A percentile compares a stretch with the other conserved stretches of the same genome.
Evolutionary conservation across 2,113 vertebrate genomes (phyloP).

Genomic region (Apistogramma diplotaenia): DNA sequence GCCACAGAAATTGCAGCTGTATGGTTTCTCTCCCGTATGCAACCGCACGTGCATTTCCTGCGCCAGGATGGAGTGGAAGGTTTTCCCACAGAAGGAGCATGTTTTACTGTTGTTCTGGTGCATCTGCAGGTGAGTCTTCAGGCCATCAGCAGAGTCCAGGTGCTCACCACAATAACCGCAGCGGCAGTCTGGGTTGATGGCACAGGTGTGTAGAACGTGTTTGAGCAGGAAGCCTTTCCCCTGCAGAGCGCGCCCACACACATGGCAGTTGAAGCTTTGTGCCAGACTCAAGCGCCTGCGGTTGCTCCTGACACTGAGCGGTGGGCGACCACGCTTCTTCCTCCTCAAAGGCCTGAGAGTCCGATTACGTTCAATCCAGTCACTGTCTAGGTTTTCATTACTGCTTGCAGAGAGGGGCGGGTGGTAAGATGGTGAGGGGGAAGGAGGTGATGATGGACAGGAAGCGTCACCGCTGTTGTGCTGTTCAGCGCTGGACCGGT

Average conservation of each 20-base stretch:
- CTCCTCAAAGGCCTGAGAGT: background rate
- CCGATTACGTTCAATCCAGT: background rate
- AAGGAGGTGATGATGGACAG: background rate
- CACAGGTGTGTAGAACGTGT: constrained; percentile 43
- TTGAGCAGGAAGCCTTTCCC: constrained; percentile 58
- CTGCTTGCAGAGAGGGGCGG: background rate
- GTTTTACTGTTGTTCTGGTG: constrained; percentile 47
- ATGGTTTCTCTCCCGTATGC: constrained; percentile 61
- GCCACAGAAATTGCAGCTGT: constrained; percentile 45
- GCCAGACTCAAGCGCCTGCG: background rate
- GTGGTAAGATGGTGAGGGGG: background rate
- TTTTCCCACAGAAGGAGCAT: constrained; percentile 51
- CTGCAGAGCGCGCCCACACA: constrained; percentile 35
- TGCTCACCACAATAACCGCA: constrained; percentile 49
- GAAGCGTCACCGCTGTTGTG: rapidly evolving
- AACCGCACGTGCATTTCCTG: constrained; percentile 53
- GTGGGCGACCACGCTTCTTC: background rate
- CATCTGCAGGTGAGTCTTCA: constrained; percentile 33
- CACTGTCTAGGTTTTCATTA: background rate
- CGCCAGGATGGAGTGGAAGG: constrained; percentile 48
- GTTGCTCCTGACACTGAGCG: background rate
- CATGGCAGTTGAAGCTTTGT: constrained; percentile 18
- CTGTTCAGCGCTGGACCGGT: background rate
- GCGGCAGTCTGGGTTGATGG: background rate
- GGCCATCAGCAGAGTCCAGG: background rate